These are phyloP conservation scores for Tryphoninae sp. DNA, from an alignment of 2,888 invertebrate species.

Conservation along the genomic window DNA sequence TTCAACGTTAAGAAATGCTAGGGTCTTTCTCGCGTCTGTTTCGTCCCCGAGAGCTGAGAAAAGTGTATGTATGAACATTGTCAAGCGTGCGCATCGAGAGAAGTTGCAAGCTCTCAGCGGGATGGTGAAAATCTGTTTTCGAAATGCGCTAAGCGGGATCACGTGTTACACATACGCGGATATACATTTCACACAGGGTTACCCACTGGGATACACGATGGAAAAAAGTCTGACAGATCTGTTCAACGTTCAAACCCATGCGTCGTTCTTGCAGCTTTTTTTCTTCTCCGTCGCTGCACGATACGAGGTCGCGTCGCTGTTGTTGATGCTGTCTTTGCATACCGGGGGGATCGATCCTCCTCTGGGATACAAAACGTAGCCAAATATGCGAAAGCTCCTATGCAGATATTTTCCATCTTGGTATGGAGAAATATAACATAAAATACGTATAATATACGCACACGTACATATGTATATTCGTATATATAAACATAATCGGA, in stretches of 20 bases:
- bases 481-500: slow-evolving; percentile 34
- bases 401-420: not conserved
- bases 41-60: slow-evolving; percentile 52
- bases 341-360: slow-evolving; percentile 52
- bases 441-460: not conserved
- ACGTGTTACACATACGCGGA: not conserved
- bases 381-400: slow-evolving; percentile 31
- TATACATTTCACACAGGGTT: not conserved
- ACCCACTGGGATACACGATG: not conserved
- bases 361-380: slow-evolving; percentile 39
- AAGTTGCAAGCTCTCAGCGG: slow-evolving; percentile 47
- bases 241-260: too few species aligned
- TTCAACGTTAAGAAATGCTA: slow-evolving; percentile 1
- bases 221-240: not conserved
- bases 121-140: slow-evolving; percentile 52
- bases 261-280: too few species aligned
- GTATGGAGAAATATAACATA: not conserved
- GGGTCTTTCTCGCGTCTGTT: slow-evolving; percentile 9
- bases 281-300: not conserved
- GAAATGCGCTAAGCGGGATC: slow-evolving; percentile 18
- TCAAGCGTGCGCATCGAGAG: slow-evolving; percentile 13
- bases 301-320: not conserved
- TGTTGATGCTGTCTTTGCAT: slow-evolving; percentile 23
- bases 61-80: slow-evolving; percentile 56
- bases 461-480: slow-evolving; percentile 8